Conservation (phyloP, 2,888 invertebrate genomes). For the Diplazon laetatorius region DNA sequence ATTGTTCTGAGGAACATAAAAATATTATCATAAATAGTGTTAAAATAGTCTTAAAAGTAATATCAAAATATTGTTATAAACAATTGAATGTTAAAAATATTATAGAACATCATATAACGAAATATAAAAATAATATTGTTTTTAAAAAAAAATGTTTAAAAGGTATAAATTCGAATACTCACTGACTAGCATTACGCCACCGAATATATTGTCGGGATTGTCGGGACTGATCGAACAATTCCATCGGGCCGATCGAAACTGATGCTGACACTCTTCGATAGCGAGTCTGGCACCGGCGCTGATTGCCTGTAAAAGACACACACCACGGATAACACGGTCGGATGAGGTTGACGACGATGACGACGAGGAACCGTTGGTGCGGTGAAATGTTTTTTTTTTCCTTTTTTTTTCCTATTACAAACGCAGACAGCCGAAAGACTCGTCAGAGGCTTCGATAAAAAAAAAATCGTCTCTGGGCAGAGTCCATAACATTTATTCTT, state of each 20-base stretch:
- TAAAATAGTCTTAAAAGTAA: too few relatives aligned
- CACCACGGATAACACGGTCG: constrained; percentile 55
- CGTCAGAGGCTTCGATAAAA: too few relatives aligned
- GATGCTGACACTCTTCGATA: constrained; percentile 95
- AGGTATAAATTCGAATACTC: constrained; percentile 83
- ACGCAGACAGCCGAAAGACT: too few relatives aligned
- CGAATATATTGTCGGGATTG: constrained; percentile 90
- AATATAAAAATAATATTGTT: too few relatives aligned
- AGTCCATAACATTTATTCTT: constrained; percentile 1
- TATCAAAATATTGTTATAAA: too few relatives aligned
- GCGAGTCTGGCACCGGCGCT: constrained; percentile 92
- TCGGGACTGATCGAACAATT: constrained; percentile 92
- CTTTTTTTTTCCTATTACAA: too few relatives aligned
- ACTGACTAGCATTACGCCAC: constrained; percentile 93
- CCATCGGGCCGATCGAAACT: constrained; percentile 94
- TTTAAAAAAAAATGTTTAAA: constrained; percentile 5
- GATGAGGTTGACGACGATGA: constrained; percentile 47
- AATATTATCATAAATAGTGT: too few relatives aligned
- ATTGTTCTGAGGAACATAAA: too few relatives aligned
- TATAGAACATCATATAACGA: too few relatives aligned
- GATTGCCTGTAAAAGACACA: constrained; percentile 87
- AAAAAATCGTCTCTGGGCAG: too few relatives aligned
- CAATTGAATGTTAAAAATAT: neutral
- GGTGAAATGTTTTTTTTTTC: too few relatives aligned
- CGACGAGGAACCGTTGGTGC: constrained; percentile 15